phyloP scores from a whole-genome alignment of 2,113 vertebrate species.

The Mormoops blainvillei region DNA sequence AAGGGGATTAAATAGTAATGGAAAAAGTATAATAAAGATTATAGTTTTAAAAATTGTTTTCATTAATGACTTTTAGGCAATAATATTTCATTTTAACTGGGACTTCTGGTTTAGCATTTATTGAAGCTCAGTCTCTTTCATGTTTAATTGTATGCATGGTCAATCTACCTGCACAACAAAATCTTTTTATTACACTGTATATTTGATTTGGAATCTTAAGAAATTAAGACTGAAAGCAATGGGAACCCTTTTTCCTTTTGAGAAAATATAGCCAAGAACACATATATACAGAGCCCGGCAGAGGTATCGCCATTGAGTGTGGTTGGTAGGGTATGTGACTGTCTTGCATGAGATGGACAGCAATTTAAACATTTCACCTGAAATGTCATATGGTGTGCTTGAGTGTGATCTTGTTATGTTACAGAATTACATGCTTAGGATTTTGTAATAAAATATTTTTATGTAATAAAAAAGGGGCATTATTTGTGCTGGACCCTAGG shows the following conservation, averaged over 20 bases:
- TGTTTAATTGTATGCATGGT: not conserved
- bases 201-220: conserved; percentile 19
- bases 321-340: too few relatives aligned
- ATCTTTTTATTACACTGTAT: conserved; percentile 1
- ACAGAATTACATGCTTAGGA: too few relatives aligned
- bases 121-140: not conserved
- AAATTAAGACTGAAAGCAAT: conserved; percentile 31
- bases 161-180: conserved; percentile 16
- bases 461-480: too few relatives aligned
- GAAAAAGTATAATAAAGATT: too few relatives aligned
- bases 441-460: too few relatives aligned
- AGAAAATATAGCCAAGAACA: not conserved
- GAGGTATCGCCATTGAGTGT: too few relatives aligned
- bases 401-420: too few relatives aligned
- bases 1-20: too few relatives aligned
- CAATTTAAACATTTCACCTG: too few relatives aligned
- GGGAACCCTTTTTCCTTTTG: not conserved
- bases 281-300: not conserved
- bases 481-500: not conserved
- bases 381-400: too few relatives aligned
- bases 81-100: not conserved
- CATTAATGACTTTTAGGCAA: not conserved
- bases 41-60: not conserved
- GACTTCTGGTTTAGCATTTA: not conserved
- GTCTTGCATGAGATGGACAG: too few relatives aligned